A percentile compares a stretch with the other conserved stretches of the same genome.
phyloP scores from a whole-genome alignment of 1,140 invertebrate species.

The Trichonephila clavata region DNA sequence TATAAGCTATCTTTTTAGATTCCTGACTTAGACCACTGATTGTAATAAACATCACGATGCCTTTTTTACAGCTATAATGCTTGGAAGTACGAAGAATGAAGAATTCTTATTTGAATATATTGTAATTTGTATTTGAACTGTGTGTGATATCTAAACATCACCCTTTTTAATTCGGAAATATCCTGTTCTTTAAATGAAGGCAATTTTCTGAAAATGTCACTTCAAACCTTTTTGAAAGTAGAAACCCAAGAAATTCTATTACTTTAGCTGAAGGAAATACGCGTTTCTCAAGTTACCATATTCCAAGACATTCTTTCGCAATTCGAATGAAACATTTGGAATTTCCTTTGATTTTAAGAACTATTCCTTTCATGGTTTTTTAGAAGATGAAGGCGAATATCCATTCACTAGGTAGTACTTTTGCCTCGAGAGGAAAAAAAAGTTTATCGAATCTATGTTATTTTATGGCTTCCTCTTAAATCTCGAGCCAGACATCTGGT shows the following conservation, averaged over 20 bases:
- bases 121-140: background rate
- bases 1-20: no score
- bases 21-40: no score
- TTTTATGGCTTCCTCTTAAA: background rate
- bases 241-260: background rate
- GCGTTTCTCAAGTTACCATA: background rate
- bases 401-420: background rate
- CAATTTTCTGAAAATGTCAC: slow-evolving; percentile 3
- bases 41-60: no score
- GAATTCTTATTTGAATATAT: no score
- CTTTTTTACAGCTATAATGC: no score
- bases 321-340: background rate
- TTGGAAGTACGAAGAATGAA: no score
- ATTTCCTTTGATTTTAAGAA: slow-evolving; percentile 3
- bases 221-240: background rate
- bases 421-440: background rate
- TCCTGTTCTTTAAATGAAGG: background rate
- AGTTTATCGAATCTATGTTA: background rate
- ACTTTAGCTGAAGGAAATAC: background rate
- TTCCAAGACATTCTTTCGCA: background rate
- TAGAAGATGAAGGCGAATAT: background rate
- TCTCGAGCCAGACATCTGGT: background rate
- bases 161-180: background rate
- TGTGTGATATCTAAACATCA: background rate
- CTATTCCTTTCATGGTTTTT: background rate